phyloP scores from a whole-genome alignment of 2,888 invertebrate genomes.

The Xestia sexstrigata region DNA sequence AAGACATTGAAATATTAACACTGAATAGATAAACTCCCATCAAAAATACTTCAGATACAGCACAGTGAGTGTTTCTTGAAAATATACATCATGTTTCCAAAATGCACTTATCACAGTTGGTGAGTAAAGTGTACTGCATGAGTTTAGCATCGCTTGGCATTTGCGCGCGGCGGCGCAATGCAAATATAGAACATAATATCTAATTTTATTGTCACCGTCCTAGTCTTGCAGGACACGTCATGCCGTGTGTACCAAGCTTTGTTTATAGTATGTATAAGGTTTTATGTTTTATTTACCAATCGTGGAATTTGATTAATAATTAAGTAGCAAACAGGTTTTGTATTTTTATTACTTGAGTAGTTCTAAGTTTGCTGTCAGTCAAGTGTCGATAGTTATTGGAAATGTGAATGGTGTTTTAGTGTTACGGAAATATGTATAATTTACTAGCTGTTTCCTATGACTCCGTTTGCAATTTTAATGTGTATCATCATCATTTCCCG shows the following conservation, averaged over 20 bases:
- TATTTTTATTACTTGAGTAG: neutral
- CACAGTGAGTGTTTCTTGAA: constrained; percentile 3
- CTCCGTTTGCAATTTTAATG: neutral
- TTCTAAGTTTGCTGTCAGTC: neutral
- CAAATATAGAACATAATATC: constrained; percentile 80
- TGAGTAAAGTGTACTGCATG: constrained; percentile 44
- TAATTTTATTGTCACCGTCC: constrained; percentile 71
- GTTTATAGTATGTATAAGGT: constrained; percentile 10
- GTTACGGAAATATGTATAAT: neutral
- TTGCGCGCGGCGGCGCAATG: constrained; percentile 68
- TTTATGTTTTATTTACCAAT: constrained; percentile 21
- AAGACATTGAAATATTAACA: constrained; percentile 6
- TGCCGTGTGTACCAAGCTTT: constrained; percentile 35
- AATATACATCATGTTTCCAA: constrained; percentile 19
- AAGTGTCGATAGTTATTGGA: neutral
- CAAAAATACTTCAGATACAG: constrained; percentile 6
- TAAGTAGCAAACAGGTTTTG: constrained; percentile 13
- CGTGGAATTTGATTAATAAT: neutral
- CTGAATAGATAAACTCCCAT: neutral
- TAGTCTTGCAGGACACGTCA: constrained; percentile 60
- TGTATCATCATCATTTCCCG: neutral
- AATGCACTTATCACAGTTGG: constrained; percentile 50
- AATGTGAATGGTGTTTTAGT: neutral
- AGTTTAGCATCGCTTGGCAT: constrained; percentile 73
- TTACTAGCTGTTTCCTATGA: neutral